A percentile compares a stretch with the other conserved stretches of the same genome.
Conservation (phyloP, 1,140 invertebrate species). For the Diuraphis noxia region DNA sequence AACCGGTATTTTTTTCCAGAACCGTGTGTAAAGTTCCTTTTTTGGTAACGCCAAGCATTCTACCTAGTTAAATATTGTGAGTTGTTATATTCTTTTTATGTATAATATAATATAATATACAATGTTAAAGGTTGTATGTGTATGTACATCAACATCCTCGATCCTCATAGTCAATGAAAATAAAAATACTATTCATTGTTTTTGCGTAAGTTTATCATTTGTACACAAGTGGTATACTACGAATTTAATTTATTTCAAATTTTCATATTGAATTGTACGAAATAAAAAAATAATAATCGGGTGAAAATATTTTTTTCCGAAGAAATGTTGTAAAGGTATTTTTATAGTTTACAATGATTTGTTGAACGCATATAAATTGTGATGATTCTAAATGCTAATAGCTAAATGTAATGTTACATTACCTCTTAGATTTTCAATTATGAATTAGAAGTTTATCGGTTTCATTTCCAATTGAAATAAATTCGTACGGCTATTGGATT, state of each 20-base stretch:
- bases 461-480: not conserved
- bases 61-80: constrained; percentile 27
- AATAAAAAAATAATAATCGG: not conserved
- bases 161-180: not conserved
- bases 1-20: constrained; percentile 31
- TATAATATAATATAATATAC: not conserved
- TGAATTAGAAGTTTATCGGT: not conserved
- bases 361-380: not conserved
- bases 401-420: not conserved
- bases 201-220: not conserved
- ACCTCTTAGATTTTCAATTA: not conserved
- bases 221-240: not conserved
- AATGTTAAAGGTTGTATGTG: not conserved
- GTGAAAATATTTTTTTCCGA: not conserved
- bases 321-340: not conserved
- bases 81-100: not conserved
- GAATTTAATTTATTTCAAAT: not conserved
- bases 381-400: not conserved
- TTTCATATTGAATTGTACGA: not conserved
- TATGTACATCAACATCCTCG: not conserved
- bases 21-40: constrained; percentile 19
- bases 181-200: not conserved
- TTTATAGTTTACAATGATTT: not conserved
- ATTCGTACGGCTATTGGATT: not conserved
- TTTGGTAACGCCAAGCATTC: constrained; percentile 11